Base-by-base conservation (phyloP, 1,140 invertebrate genomes). In the Bombus breviceps region DNA sequence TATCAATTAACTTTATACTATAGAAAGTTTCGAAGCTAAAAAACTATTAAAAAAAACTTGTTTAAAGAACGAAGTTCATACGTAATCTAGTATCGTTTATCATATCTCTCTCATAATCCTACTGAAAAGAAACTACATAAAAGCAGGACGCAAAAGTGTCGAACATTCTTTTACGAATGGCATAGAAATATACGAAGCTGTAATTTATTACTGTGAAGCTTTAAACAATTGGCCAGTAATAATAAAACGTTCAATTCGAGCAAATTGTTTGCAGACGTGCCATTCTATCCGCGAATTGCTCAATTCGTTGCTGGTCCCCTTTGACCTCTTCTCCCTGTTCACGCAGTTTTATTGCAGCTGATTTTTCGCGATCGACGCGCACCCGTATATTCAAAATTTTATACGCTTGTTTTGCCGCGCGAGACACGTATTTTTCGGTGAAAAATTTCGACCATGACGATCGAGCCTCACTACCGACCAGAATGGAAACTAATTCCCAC, bases 241-340 rank as follows among this genome's bases (percentile, higher is more conserved):
- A 78, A 83, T 83, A 83, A 68, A 83, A n/a, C 75, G 64, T 78
- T 78, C 82, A 59, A 83, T 83, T 78, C 75, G 37, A 6, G 64
- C n/a, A 78, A 83, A 83, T 83, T 83, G 82, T 83, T 83, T 78
- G 82, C 82, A 80, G 78, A 80, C 43, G 66, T 66, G 43, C 39
- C 25, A 78, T 71, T 71, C 82, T 78, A 32, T 57, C 43, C 5
- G 68, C 34, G 39, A 37, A 80, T 84, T 79, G 76, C 79, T 80
- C 76, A 72, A 80, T 72, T 79, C 76, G 66, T 85, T 80, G 13
- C 28, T n/a, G 39, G 32, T 12, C 15, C 22, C 32, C 18, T 39
- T 18, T n/a, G 6, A 22, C 34, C n/a, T 15, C 5, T 53, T 22
- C 47, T 18, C n/a, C 32, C 18, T 18, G n/a, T 66, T 39, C 64